Evolutionary conservation across 2,113 vertebrate species (phyloP).

Genomic region (Empidonax traillii): DNA sequence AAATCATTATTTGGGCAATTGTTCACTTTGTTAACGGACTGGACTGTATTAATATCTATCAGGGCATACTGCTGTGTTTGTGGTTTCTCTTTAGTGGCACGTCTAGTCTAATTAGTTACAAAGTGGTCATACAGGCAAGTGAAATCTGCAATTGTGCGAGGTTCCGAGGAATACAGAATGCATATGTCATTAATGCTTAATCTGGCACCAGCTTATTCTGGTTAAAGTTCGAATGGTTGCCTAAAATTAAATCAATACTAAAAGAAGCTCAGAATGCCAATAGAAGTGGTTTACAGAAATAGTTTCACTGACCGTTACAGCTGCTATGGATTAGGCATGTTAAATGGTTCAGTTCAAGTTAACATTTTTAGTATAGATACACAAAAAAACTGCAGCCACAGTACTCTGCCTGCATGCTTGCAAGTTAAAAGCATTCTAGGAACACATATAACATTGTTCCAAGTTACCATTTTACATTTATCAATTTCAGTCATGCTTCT

Average conservation of each 20-base stretch:
- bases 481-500: background rate
- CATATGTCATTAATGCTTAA: constrained; percentile 53
- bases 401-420: constrained; percentile 40
- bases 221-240: constrained; percentile 7
- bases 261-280: constrained; percentile 57
- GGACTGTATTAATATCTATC: constrained; percentile 55
- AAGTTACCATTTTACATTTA: background rate
- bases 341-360: constrained; percentile 55
- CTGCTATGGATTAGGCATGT: constrained; percentile 65
- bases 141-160: constrained; percentile 36
- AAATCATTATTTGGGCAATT: constrained; percentile 78
- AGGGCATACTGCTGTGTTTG: constrained; percentile 56
- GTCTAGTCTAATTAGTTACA: constrained; percentile 72
- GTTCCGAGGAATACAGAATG: constrained; percentile 32
- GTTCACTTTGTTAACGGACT: constrained; percentile 75
- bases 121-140: constrained; percentile 28
- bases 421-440: constrained; percentile 38
- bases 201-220: constrained; percentile 47
- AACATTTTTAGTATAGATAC: constrained; percentile 43
- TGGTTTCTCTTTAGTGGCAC: constrained; percentile 60
- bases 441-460: background rate
- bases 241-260: constrained; percentile 50
- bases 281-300: constrained; percentile 65
- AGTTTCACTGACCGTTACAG: constrained; percentile 63
- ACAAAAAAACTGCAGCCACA: constrained; percentile 45